Evolutionary conservation across 2,888 invertebrate species (phyloP).

Genomic region (Drosophila borborema): DNA sequence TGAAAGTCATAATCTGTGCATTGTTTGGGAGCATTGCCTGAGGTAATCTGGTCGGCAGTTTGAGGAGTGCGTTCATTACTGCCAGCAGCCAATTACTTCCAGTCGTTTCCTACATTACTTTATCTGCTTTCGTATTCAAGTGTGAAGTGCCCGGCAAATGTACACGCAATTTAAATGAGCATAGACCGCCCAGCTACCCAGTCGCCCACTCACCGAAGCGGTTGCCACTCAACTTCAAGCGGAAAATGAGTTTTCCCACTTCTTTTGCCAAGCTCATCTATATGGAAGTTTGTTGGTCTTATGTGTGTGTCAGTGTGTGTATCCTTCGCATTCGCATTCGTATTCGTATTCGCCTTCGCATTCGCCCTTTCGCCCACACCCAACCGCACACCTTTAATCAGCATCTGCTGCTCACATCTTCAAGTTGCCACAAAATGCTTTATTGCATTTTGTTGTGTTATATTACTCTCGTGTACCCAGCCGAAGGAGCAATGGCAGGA

Average conservation of each 20-base stretch:
- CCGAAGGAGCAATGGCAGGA: conserved; percentile 23
- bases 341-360: neutral
- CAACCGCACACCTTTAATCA: conserved; percentile 81
- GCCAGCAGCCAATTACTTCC: conserved; percentile 72
- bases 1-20: conserved; percentile 5
- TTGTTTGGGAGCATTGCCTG: conserved; percentile 32
- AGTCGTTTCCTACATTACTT: conserved; percentile 71
- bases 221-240: conserved; percentile 56
- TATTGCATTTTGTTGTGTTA: conserved; percentile 82
- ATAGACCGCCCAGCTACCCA: conserved; percentile 20
- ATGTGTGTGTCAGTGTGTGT: conserved; percentile 14
- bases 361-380: conserved; percentile 25
- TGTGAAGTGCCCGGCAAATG: conserved; percentile 76
- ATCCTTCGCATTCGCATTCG: neutral
- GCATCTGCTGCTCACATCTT: conserved; percentile 82
- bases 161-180: conserved; percentile 79
- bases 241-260: conserved; percentile 75
- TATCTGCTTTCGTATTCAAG: conserved; percentile 80
- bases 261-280: conserved; percentile 50
- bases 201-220: conserved; percentile 13
- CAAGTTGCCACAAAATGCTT: conserved; percentile 82
- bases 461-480: conserved; percentile 74
- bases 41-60: conserved; percentile 13
- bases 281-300: conserved; percentile 29
- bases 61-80: conserved; percentile 54